Percentiles rank a stretch among this genome's conserved stretches.
Evolutionary conservation across 2,888 invertebrate species (phyloP).

Genomic region (Lepidonotus clava): DNA sequence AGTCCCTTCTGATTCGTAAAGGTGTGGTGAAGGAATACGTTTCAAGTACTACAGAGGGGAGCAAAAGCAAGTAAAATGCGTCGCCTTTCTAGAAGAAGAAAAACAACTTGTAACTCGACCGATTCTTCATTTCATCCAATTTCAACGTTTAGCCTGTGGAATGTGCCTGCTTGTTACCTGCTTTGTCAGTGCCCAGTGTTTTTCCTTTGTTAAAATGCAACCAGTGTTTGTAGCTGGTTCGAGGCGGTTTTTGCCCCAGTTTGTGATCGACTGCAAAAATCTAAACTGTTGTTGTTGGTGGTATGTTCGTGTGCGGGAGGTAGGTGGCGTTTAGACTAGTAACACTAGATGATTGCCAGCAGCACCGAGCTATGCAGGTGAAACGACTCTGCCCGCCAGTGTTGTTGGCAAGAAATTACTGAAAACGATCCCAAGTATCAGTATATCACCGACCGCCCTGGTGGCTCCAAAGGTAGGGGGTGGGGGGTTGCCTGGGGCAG

Average conservation of each 20-base stretch:
- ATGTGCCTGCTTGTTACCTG: neutral
- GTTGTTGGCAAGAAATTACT: conserved; percentile 31
- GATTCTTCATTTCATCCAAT: neutral
- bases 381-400: conserved; percentile 26
- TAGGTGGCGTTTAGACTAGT: neutral
- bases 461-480: conserved; percentile 29
- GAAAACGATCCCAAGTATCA: conserved; percentile 23
- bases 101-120: neutral
- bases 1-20: too few relatives aligned
- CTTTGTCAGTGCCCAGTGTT: neutral
- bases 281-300: conserved; percentile 23
- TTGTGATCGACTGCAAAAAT: neutral
- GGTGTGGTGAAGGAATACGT: too few relatives aligned
- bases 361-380: neutral
- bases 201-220: neutral
- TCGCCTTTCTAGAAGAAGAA: too few relatives aligned
- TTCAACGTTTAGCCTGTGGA: neutral
- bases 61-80: too few relatives aligned
- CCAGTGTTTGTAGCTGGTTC: neutral
- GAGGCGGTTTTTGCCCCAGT: neutral
- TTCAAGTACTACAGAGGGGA: too few relatives aligned
- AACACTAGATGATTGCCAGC: conserved; percentile 31
- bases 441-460: conserved; percentile 14
- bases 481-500: neutral
- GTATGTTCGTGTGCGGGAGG: neutral